phyloP scores from a whole-genome alignment of 2,113 vertebrate species.

The Reinhardtius hippoglossoides region DNA sequence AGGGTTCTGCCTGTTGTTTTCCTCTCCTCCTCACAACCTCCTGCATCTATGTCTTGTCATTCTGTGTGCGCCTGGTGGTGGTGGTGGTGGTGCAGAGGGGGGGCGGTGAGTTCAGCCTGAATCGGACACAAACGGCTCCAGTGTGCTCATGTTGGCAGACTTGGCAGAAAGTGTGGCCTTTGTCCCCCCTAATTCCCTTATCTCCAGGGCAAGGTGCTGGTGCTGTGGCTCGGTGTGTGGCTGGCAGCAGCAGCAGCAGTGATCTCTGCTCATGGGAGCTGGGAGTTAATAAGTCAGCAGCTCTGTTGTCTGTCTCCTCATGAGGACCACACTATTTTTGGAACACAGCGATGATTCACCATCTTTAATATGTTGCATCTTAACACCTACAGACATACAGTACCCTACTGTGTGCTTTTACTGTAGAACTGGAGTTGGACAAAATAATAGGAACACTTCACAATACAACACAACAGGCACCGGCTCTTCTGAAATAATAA shows the following conservation, averaged over 20 bases:
- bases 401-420: neutral
- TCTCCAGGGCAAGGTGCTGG: slow-evolving; percentile 59
- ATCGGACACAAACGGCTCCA: slow-evolving; percentile 19
- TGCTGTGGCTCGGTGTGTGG: slow-evolving; percentile 40
- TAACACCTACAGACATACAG: neutral
- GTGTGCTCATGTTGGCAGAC: slow-evolving; percentile 39
- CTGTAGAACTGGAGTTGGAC: neutral
- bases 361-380: neutral
- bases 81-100: neutral
- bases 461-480: neutral
- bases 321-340: slow-evolving; percentile 38
- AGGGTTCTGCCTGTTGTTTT: neutral
- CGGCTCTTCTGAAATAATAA: neutral
- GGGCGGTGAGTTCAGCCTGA: neutral
- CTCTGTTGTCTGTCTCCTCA: slow-evolving; percentile 57
- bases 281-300: slow-evolving; percentile 49
- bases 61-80: slow-evolving; percentile 6
- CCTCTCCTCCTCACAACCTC: neutral
- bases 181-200: slow-evolving; percentile 60
- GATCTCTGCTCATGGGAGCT: slow-evolving; percentile 57
- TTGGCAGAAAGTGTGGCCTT: slow-evolving; percentile 26
- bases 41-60: slow-evolving; percentile 7
- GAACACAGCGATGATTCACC: slow-evolving; percentile 23
- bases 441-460: neutral
- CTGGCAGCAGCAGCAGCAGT: slow-evolving; percentile 10